phyloP scores from a whole-genome alignment of 1,140 invertebrate species.

The Bombus pascuorum region DNA sequence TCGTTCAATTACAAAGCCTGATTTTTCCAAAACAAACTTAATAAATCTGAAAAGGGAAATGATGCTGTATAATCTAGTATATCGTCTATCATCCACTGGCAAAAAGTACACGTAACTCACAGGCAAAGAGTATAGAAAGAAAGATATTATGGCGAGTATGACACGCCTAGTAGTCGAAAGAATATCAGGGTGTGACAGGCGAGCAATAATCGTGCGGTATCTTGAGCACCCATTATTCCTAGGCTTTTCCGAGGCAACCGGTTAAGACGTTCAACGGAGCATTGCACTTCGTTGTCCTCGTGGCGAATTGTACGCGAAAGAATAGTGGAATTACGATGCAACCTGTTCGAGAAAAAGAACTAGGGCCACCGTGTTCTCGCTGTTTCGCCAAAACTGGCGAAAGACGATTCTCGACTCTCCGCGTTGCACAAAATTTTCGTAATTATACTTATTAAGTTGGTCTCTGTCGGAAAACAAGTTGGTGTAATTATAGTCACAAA shows the following conservation, averaged over 20 bases:
- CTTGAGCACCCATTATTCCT: slow-evolving; percentile 57
- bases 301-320: neutral
- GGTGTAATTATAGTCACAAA: slow-evolving; percentile 33
- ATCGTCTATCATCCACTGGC: neutral
- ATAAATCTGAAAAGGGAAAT: neutral
- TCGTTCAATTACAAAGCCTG: neutral
- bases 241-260: slow-evolving; percentile 35
- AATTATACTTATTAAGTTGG: slow-evolving; percentile 33
- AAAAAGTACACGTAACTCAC: neutral
- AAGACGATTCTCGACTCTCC: neutral
- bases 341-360: neutral
- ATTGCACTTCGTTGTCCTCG: slow-evolving; percentile 39
- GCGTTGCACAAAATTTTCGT: neutral
- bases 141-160: slow-evolving; percentile 17
- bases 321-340: slow-evolving; percentile 11
- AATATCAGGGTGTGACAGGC: slow-evolving; percentile 61
- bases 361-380: neutral
- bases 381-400: slow-evolving; percentile 8
- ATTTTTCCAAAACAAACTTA: neutral
- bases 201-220: slow-evolving; percentile 51
- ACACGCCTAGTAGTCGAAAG: slow-evolving; percentile 52
- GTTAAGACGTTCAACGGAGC: slow-evolving; percentile 56
- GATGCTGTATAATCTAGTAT: neutral
- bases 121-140: neutral
- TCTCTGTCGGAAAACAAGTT: slow-evolving; percentile 10